A percentile compares a stretch with the other conserved stretches of the same genome.
These are phyloP conservation scores for honey bee (Apis mellifera) DNA, from an alignment of 1,140 invertebrate genomes.

Conservation along the genomic window Amel_HAv3.1 CM009937.2:12529001-12529500, in stretches of 20 bases:
- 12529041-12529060: conserved; percentile 85
- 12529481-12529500: conserved; percentile 56
- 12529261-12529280: conserved; percentile 59
- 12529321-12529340: conserved; percentile 66
- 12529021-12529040: not conserved
- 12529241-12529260: conserved; percentile 45
- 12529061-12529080: conserved; percentile 88
- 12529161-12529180: conserved; percentile 80
- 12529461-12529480: conserved; percentile 57
- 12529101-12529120: conserved; percentile 87
- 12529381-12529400: conserved; percentile 51
- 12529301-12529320: conserved; percentile 69
- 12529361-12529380: conserved; percentile 58
- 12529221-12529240: conserved; percentile 59
- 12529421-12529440: conserved; percentile 46
- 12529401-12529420: conserved; percentile 32
- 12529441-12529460: conserved; percentile 50
- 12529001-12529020: conserved; percentile 52
- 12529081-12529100: conserved; percentile 86
- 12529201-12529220: conserved; percentile 46
- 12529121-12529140: conserved; percentile 84
- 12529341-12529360: conserved; percentile 64
- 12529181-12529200: conserved; percentile 60
- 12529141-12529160: conserved; percentile 81
- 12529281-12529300: conserved; percentile 68